These are phyloP conservation scores for Actinemys pallida DNA, from an alignment of 2,113 vertebrate genomes.

Conservation along the genomic window DNA sequence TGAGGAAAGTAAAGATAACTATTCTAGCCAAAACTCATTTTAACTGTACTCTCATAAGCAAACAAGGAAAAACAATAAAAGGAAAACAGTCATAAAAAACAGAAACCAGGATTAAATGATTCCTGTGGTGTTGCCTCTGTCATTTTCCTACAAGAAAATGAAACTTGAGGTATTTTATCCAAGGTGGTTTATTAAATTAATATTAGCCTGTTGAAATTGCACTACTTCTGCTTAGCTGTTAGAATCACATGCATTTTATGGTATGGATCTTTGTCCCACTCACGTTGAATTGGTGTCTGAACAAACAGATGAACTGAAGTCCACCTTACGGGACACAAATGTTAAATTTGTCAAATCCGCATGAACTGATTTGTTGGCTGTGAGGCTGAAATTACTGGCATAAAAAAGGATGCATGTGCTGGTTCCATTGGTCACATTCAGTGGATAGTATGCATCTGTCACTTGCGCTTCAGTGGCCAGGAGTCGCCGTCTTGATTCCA, in stretches of 20 bases:
- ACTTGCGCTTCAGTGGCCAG: conserved; percentile 59
- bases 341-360: conserved; percentile 74
- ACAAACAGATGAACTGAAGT: conserved; percentile 66
- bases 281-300: conserved; percentile 71
- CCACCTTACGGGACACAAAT: conserved; percentile 55
- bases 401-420: conserved; percentile 74
- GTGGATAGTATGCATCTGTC: conserved; percentile 49
- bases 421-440: conserved; percentile 73
- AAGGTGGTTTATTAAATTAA: background rate
- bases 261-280: conserved; percentile 46
- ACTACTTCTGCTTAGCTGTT: background rate
- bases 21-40: background rate
- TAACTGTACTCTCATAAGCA: background rate
- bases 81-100: background rate
- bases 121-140: background rate
- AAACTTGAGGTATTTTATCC: background rate
- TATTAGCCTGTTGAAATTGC: background rate
- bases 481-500: conserved; percentile 60
- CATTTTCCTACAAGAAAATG: background rate
- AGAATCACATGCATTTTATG: background rate
- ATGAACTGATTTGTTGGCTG: background rate
- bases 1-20: background rate
- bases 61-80: background rate
- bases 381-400: conserved; percentile 69
- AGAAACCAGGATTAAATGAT: background rate